Base-by-base conservation (phyloP, 2,888 invertebrate species). In the Heliconius erato region DNA sequence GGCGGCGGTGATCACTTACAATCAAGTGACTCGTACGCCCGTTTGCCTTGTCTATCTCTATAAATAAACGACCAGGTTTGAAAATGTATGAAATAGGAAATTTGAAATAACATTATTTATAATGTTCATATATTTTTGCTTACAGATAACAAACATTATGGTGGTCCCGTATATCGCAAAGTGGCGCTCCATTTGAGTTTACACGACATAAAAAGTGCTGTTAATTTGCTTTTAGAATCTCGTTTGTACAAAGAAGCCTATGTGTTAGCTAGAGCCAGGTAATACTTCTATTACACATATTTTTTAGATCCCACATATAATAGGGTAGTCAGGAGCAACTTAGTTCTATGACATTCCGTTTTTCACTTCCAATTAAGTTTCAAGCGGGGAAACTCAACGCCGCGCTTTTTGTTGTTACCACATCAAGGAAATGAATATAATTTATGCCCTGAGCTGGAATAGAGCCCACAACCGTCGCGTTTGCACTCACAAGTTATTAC, bases 191-290 rank as follows among this genome's bases (percentile, higher is more conserved):
- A 95, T 93, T 90, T 97, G 74, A 95, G 94, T 28, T 91, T 96
- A 72, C 97, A 97, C 88, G 97, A 97, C 90, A 92, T 96, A 28
- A 92, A 93, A 72, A 95, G 95, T 82, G 97, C 97, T 0, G 93
- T 97, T 16, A 88, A 93, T 0, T 89, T 93, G 49, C 93, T 97
- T 14, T 87, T 91, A 2, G 92, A 94, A 5, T 91, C 91, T 4
- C 89, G 91, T 14, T 90, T 97, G 83, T 96, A 88, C 87, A 95
- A 94, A 86, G 97, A 97, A 89, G 97, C 97, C 2, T 94, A 94
- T 86, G 71, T 93, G 3, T 82, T 94, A 40, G 92, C 86, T 12
- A 88, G 92, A 26, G 87, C 89, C 49, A 90, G 93, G 92, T 93
- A 44, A 71, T 16, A 67, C 28, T 67, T 16, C 16, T 32, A 65